Percentiles rank a stretch among this genome's conserved stretches.
Conservation (phyloP, 2,113 vertebrate species). For the Amblyornis subalaris region DNA sequence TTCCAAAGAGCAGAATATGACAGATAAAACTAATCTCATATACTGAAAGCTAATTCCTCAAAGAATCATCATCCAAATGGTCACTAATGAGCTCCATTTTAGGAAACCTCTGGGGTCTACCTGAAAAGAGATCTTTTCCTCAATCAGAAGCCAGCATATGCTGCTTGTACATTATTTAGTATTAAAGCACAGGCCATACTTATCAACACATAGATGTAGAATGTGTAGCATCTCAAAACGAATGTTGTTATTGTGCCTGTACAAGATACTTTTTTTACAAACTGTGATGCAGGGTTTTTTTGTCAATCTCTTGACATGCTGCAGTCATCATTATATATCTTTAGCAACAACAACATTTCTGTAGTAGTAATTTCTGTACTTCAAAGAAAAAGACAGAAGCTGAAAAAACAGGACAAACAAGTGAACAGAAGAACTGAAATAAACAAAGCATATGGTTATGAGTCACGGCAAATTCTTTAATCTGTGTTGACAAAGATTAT, state of each 20-base stretch:
- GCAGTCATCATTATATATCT: not conserved
- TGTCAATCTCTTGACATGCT: not conserved
- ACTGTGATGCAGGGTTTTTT: not conserved
- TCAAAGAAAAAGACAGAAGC: not conserved
- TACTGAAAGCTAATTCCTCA: not conserved
- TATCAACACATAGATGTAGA: not conserved
- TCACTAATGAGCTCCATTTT: not conserved
- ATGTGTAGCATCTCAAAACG: not conserved
- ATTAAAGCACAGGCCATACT: not conserved
- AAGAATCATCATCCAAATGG: not conserved
- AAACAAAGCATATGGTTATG: constrained; percentile 11
- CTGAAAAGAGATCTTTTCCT: not conserved
- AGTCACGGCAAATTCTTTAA: constrained; percentile 1
- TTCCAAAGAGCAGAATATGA: not conserved
- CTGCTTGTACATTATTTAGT: not conserved
- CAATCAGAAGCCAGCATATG: not conserved
- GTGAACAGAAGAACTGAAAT: constrained; percentile 21
- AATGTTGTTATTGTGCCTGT: not conserved
- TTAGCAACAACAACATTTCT: not conserved
- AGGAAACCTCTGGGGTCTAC: not conserved
- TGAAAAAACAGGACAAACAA: not conserved
- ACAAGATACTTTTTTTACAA: not conserved
- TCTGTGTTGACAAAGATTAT: not conserved
- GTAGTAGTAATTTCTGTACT: not conserved
- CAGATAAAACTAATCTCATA: not conserved